Evolutionary conservation across 2,888 invertebrate genomes (phyloP), one percentile per base, ranked within the genome.

Genomic region (Thyatira batis): DNA sequence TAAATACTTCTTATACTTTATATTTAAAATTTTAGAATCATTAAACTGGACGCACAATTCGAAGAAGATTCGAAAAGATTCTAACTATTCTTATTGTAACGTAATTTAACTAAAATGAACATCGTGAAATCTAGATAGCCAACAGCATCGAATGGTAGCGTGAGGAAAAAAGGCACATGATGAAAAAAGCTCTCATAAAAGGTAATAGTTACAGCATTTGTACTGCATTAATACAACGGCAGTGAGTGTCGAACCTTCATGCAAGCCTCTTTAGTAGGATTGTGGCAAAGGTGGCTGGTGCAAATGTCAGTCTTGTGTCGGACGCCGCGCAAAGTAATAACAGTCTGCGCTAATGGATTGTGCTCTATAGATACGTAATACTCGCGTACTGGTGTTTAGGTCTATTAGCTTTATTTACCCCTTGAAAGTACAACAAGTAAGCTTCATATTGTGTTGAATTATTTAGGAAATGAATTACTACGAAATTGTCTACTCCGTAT

Each of bases 331-430:
- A 76, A 76, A 80, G 78, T 78, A 81, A 78, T 80, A 80, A 78
- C 75, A 72, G 72, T 63, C 67, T 55, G 62, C 65, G 76, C 82
- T 84, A 84, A 84, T 84, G 84, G 82, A 84, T 84, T 84, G 80
- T 78, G 73, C 76, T 71, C 71, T 73, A 68, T 67, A 69, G 65
- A 60, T 62, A 58, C 11, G 20, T 43, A 49, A 53, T 60, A 25
- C 46, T 27, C 28, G 27, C 25, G 17, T 2, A 10, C 45, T 25
- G n/a, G 11, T 20, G 10, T 48, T 27, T 48, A 39, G 5, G 17
- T 39, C 27, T 48, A 48, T 48, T 48, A 48, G 48, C 27, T 48
- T 17, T 27, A 46, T 25, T 27, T 27, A 20, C 48, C 27, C 28
- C 20, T 17, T 28, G 27, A 48, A 48, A 20, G 17, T 20, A 45